Evolutionary conservation across 2,888 invertebrate genomes (phyloP).

Genomic region (Cyclophora albipunctata): DNA sequence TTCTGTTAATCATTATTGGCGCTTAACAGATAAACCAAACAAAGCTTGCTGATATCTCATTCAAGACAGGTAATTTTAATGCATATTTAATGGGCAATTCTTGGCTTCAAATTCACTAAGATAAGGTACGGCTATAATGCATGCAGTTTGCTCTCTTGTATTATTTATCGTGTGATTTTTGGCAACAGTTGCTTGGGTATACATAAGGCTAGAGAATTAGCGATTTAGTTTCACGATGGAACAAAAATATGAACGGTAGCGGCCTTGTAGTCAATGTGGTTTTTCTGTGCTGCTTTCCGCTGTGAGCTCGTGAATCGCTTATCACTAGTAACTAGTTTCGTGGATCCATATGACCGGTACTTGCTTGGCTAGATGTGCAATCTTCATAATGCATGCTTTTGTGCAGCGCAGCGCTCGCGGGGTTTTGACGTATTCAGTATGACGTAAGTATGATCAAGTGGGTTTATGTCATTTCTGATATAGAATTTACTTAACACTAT

Average conservation of each 20-base stretch:
- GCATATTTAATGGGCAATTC: constrained; percentile 74
- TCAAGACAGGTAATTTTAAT: constrained; percentile 73
- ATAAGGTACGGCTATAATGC: constrained; percentile 73
- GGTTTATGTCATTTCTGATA: constrained; percentile 13
- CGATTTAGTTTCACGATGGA: not conserved
- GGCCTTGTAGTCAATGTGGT: not conserved
- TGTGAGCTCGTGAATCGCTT: constrained; percentile 5
- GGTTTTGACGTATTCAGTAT: constrained; percentile 25
- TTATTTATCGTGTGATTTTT: constrained; percentile 76
- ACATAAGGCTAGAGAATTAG: constrained; percentile 12
- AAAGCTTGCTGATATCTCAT: constrained; percentile 56
- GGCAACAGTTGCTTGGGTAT: constrained; percentile 51
- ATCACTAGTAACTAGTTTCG: constrained; percentile 8
- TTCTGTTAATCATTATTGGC: too few relatives aligned
- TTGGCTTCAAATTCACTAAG: constrained; percentile 75
- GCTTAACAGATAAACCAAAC: constrained; percentile 25
- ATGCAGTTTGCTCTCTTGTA: constrained; percentile 65
- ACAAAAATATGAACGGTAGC: not conserved
- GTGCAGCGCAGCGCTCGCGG: constrained; percentile 39
- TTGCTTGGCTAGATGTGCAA: constrained; percentile 71
- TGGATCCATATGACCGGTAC: constrained; percentile 32
- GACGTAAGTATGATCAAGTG: constrained; percentile 25
- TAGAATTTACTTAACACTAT: constrained; percentile 18
- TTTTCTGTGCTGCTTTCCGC: not conserved
- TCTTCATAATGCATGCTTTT: constrained; percentile 75